Percentiles rank a stretch among this genome's conserved stretches.
phyloP scores from a whole-genome alignment of 30 jellyfish, hydroid and myxozoan genomes.

The Cassiopea xamachana region DNA sequence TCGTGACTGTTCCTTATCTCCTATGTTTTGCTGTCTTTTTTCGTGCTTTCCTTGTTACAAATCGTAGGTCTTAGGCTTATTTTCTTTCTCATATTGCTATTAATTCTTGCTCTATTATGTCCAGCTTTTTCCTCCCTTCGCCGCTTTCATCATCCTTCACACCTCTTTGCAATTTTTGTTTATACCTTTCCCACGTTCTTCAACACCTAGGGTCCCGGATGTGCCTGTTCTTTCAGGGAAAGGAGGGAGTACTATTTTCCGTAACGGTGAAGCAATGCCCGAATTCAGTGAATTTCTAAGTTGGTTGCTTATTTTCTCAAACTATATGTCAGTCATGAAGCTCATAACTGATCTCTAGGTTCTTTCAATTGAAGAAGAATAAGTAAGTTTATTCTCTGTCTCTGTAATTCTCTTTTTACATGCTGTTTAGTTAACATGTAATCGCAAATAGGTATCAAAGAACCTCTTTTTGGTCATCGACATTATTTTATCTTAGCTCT shows the following conservation, averaged over 20 bases:
- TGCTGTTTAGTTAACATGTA: too few relatives aligned
- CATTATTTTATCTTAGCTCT: not conserved
- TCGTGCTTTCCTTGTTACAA: not conserved
- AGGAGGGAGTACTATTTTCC: too few relatives aligned
- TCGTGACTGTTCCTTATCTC: not conserved
- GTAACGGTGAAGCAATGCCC: too few relatives aligned
- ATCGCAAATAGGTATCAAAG: too few relatives aligned
- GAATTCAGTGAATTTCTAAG: too few relatives aligned
- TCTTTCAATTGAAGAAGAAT: too few relatives aligned
- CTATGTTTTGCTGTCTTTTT: not conserved
- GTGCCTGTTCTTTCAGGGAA: too few relatives aligned
- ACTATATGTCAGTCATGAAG: too few relatives aligned
- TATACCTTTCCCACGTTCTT: not conserved
- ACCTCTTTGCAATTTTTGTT: not conserved
- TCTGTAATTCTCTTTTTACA: not conserved
- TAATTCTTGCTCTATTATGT: not conserved
- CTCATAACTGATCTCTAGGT: too few relatives aligned
- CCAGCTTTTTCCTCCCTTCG: not conserved
- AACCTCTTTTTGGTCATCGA: too few relatives aligned
- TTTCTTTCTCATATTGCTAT: not conserved
- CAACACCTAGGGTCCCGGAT: too few relatives aligned
- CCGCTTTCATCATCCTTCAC: not conserved
- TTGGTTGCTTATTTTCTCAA: too few relatives aligned
- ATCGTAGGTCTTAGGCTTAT: not conserved
- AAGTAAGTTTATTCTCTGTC: not conserved